phyloP scores from a whole-genome alignment of 2,797 vertebrate genomes.

The Myotis planiceps region DNA sequence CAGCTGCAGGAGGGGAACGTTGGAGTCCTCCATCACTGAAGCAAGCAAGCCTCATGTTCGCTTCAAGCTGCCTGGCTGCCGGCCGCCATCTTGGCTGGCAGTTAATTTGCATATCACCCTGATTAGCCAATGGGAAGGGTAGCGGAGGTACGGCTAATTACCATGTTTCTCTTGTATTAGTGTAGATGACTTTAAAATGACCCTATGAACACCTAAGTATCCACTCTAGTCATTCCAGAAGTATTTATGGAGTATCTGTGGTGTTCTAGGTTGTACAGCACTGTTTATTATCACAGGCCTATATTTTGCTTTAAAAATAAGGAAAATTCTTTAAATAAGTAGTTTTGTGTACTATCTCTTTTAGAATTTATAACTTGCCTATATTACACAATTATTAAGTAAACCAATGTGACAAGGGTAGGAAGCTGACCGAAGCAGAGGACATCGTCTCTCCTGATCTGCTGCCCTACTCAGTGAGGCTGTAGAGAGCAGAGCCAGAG shows the following conservation, averaged over 20 bases:
- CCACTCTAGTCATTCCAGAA: not conserved
- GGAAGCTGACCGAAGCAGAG: not conserved
- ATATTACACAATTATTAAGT: not conserved
- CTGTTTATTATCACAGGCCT: not conserved
- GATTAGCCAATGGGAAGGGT: too few species aligned
- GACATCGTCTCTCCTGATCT: not conserved
- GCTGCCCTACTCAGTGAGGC: not conserved
- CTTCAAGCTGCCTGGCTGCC: too few species aligned
- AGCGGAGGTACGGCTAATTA: too few species aligned
- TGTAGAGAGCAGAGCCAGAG: not conserved
- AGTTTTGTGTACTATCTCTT: not conserved
- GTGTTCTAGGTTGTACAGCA: not conserved
- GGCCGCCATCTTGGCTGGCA: too few species aligned
- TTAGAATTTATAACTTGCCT: not conserved
- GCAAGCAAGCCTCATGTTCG: too few species aligned
- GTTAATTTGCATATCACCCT: too few species aligned
- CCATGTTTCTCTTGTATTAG: too few species aligned
- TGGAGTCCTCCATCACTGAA: too few species aligned
- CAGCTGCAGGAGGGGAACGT: too few species aligned
- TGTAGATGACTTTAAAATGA: not conserved
- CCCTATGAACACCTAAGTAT: not conserved
- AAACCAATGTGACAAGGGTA: not conserved
- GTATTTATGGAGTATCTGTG: not conserved
- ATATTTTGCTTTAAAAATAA: slow-evolving; percentile 25
- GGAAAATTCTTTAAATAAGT: not conserved